These are phyloP conservation scores for Parnassius glacialis DNA, from an alignment of 2,888 invertebrate species.

Conservation along the genomic window DNA sequence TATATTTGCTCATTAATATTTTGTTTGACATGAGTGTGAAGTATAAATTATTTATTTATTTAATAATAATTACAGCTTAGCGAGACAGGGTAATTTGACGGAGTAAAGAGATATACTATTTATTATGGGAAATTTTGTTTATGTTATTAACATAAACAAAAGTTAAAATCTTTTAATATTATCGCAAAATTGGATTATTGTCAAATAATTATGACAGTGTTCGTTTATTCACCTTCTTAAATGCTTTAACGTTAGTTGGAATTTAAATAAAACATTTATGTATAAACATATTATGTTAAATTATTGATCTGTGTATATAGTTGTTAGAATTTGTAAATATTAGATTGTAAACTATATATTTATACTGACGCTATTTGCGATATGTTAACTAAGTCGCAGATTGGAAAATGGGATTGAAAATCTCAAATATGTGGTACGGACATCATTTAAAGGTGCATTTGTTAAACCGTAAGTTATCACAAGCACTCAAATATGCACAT, in stretches of 20 bases:
- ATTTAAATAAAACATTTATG: conserved; percentile 56
- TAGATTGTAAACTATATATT: conserved; percentile 59
- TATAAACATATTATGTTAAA: conserved; percentile 47
- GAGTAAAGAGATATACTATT: conserved; percentile 24
- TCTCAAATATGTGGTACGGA: conserved; percentile 40
- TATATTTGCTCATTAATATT: conserved; percentile 24
- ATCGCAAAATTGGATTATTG: conserved; percentile 6
- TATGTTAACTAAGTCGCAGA: conserved; percentile 45
- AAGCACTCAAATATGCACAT: conserved; percentile 29
- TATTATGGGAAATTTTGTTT: conserved; percentile 18
- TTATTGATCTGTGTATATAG: conserved; percentile 77
- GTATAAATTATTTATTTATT: conserved; percentile 22
- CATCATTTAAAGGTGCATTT: conserved; percentile 49
- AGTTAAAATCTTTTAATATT: conserved; percentile 2
- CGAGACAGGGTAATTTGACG: conserved; percentile 38
- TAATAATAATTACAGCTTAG: conserved; percentile 32
- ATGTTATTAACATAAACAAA: conserved; percentile 5
- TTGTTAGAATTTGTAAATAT: conserved; percentile 73
- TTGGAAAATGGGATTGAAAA: conserved; percentile 44
- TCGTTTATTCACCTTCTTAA: conserved; percentile 75
- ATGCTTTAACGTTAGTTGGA: conserved; percentile 75
- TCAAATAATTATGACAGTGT: conserved; percentile 48
- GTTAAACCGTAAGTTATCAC: conserved; percentile 50
- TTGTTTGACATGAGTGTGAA: conserved; percentile 21
- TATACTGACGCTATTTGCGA: conserved; percentile 41